phyloP scores from a whole-genome alignment of 2,113 vertebrate genomes.

The Leptocoma aspasia region DNA sequence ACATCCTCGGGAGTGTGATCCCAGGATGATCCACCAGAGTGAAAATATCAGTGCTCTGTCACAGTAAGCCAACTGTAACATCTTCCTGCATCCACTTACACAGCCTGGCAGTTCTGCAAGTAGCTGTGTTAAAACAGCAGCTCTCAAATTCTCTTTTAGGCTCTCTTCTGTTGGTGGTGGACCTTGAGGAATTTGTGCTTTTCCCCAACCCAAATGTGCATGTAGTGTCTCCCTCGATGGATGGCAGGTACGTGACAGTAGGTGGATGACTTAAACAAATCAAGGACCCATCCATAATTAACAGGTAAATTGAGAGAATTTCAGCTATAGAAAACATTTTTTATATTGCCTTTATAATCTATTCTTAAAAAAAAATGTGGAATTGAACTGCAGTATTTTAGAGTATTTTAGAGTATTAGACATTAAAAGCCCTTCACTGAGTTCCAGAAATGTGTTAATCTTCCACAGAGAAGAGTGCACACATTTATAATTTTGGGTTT shows the following conservation, averaged over 20 bases:
- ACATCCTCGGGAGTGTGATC: slow-evolving; percentile 5
- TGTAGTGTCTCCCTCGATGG: not conserved
- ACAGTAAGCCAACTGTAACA: slow-evolving; percentile 24
- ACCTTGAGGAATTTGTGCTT: not conserved
- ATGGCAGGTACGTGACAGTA: not conserved
- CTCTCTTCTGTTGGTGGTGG: not conserved
- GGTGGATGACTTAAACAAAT: not conserved
- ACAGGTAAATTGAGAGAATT: not conserved
- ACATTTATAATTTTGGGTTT: not conserved
- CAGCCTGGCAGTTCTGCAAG: slow-evolving; percentile 54
- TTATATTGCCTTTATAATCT: not conserved
- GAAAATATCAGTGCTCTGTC: slow-evolving; percentile 22
- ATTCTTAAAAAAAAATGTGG: not conserved
- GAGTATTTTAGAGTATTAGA: not conserved
- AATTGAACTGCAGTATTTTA: not conserved
- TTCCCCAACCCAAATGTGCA: not conserved
- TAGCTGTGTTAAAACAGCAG: not conserved
- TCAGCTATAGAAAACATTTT: not conserved
- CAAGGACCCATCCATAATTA: not conserved
- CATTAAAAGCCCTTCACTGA: not conserved
- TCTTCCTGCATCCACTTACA: slow-evolving; percentile 25
- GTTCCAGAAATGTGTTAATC: not conserved
- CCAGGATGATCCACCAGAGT: slow-evolving; percentile 26
- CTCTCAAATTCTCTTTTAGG: not conserved
- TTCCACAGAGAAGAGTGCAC: not conserved